These are phyloP conservation scores for Spondyliosoma cantharus DNA, from an alignment of 2,797 vertebrate genomes.

Conservation along the genomic window DNA sequence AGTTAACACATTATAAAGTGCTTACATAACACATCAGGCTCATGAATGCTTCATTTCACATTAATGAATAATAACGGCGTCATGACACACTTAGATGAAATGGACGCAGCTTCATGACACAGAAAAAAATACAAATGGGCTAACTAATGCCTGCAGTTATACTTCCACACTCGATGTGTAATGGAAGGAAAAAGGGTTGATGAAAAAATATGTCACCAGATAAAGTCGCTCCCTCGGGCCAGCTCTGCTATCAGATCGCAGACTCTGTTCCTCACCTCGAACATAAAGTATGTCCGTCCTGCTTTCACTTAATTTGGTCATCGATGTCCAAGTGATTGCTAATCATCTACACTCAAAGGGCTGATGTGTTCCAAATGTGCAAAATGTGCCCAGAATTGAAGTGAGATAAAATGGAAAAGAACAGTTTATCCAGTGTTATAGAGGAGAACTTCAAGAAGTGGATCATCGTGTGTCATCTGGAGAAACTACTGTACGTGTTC, in stretches of 20 bases:
- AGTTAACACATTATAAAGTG: constrained; percentile 78
- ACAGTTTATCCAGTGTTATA: not conserved
- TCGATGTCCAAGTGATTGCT: constrained; percentile 1
- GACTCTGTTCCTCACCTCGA: constrained; percentile 1
- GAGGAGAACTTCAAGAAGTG: not conserved
- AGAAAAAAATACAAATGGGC: constrained; percentile 40
- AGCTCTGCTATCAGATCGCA: constrained; percentile 24
- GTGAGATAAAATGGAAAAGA: not conserved
- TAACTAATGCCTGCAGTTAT: constrained; percentile 40
- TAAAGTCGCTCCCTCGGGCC: constrained; percentile 24
- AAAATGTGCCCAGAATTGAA: not conserved
- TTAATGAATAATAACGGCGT: constrained; percentile 64
- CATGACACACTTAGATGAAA: constrained; percentile 54
- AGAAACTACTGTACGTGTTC: not conserved
- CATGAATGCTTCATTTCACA: constrained; percentile 73
- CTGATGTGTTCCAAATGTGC: not conserved
- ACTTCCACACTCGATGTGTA: constrained; percentile 19
- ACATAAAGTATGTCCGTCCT: not conserved
- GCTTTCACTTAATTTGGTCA: constrained; percentile 13
- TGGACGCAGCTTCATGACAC: constrained; percentile 42
- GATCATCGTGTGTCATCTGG: not conserved
- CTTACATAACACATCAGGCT: constrained; percentile 78
- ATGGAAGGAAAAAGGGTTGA: constrained; percentile 17
- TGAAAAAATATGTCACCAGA: constrained; percentile 24
- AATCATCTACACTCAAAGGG: not conserved